Conservation (phyloP, 2,888 invertebrate species). For the Cremastinae sp. region DNA sequence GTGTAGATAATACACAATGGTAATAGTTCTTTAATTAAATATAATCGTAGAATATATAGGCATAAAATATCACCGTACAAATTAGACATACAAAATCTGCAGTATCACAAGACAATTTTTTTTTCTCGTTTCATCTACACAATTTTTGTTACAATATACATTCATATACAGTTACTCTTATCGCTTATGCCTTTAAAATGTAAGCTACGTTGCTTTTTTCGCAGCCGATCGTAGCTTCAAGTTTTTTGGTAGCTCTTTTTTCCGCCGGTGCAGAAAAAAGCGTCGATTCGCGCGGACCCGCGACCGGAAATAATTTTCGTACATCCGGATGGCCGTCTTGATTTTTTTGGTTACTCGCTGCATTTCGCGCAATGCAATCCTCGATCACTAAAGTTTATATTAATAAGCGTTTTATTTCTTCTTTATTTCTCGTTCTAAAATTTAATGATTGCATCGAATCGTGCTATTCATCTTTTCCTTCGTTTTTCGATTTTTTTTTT, state of each 20-base stretch:
- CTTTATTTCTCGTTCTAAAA: constrained; percentile 22
- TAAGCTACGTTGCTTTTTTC: neutral
- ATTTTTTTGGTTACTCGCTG: constrained; percentile 10
- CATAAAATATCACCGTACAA: constrained; percentile 63
- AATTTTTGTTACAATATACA: constrained; percentile 45
- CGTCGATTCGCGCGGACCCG: too few relatives aligned
- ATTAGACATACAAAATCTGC: constrained; percentile 68
- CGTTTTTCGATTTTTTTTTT: neutral
- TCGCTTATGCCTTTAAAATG: constrained; percentile 13
- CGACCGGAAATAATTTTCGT: too few relatives aligned
- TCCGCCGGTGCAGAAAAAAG: neutral
- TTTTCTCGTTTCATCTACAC: constrained; percentile 33
- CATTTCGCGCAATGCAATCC: neutral
- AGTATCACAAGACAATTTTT: constrained; percentile 66
- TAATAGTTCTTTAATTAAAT: constrained; percentile 23
- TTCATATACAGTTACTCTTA: constrained; percentile 44
- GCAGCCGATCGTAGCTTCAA: constrained; percentile 8
- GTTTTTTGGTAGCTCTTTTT: constrained; percentile 8
- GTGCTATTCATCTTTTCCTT: constrained; percentile 1
- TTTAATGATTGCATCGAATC: constrained; percentile 39
- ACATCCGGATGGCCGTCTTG: constrained; percentile 2
- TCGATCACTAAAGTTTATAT: constrained; percentile 29
- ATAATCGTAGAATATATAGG: constrained; percentile 47
- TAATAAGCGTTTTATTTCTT: constrained; percentile 50
- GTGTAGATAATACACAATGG: constrained; percentile 40